These are phyloP conservation scores for Phaedon cochleariae DNA, from an alignment of 2,888 invertebrate genomes.

Conservation along the genomic window DNA sequence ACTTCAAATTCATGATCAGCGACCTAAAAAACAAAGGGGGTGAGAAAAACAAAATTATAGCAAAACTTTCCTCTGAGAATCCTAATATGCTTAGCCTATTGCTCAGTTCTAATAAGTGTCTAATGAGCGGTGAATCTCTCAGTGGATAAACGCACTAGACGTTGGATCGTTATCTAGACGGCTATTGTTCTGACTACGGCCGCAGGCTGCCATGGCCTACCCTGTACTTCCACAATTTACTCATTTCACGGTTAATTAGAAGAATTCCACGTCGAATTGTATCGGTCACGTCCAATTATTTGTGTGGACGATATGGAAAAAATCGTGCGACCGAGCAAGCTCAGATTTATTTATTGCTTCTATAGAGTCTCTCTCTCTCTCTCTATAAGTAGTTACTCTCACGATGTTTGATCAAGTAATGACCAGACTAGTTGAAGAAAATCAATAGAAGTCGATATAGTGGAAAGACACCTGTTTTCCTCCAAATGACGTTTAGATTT, in stretches of 20 bases:
- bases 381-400: too few species aligned
- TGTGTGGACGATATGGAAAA: conserved; percentile 14
- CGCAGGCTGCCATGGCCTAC: conserved; percentile 24
- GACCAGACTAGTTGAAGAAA: too few species aligned
- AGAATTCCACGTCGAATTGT: conserved; percentile 33
- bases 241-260: conserved; percentile 41
- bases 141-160: conserved; percentile 37
- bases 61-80: too few species aligned
- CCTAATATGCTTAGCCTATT: too few species aligned
- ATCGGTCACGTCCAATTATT: conserved; percentile 29
- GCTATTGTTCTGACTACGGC: conserved; percentile 39
- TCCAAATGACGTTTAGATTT: too few species aligned
- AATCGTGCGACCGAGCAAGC: not conserved
- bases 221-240: conserved; percentile 39
- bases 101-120: conserved; percentile 34
- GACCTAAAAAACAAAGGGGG: too few species aligned
- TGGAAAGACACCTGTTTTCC: too few species aligned
- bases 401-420: too few species aligned
- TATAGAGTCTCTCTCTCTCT: too few species aligned
- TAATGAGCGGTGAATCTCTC: conserved; percentile 41
- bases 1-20: too few species aligned
- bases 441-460: too few species aligned
- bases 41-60: too few species aligned
- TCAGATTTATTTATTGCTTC: not conserved
- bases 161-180: conserved; percentile 36